Conservation (phyloP, 2,797 vertebrate genomes). For the Distichodus sexfasciatus region DNA sequence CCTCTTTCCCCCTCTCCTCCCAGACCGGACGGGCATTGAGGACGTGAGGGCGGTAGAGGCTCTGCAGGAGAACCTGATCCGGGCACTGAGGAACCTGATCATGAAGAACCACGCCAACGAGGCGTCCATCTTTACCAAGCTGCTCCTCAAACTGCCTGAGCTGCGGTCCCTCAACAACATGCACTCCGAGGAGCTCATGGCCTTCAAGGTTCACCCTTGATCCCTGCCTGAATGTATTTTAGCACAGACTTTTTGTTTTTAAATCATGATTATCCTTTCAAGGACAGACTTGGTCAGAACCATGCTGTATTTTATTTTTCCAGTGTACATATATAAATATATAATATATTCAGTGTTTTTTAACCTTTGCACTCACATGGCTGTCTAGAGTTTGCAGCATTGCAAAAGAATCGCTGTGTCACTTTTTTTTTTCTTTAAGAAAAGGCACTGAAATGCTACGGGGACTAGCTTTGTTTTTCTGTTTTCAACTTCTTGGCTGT, state of each 20-base stretch:
- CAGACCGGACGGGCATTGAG: constrained; percentile 96
- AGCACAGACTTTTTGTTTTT: constrained; percentile 56
- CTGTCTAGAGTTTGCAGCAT: constrained; percentile 18
- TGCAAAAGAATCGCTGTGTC: background rate
- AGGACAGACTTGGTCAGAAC: background rate
- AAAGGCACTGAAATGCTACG: background rate
- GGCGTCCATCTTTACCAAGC: constrained; percentile 94
- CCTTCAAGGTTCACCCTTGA: constrained; percentile 92
- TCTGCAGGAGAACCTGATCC: constrained; percentile 94
- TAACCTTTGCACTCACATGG: background rate
- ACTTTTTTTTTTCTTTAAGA: no score
- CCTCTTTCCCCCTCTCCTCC: background rate
- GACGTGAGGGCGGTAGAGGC: constrained; percentile 89
- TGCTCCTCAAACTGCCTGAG: constrained; percentile 94
- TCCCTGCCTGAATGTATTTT: constrained; percentile 62
- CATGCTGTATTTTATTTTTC: constrained; percentile 24
- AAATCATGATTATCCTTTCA: no score
- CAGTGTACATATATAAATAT: constrained; percentile 53
- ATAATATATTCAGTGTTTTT: constrained; percentile 44
- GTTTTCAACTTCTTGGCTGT: no score
- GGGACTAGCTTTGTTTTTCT: constrained; percentile 34
- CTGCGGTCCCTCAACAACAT: constrained; percentile 98
- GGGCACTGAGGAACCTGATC: constrained; percentile 89
- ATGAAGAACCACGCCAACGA: constrained; percentile 92
- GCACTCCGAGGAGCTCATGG: constrained; percentile 97